phyloP scores from a whole-genome alignment of 2,888 invertebrate species.

The Diachrysia chrysitis region DNA sequence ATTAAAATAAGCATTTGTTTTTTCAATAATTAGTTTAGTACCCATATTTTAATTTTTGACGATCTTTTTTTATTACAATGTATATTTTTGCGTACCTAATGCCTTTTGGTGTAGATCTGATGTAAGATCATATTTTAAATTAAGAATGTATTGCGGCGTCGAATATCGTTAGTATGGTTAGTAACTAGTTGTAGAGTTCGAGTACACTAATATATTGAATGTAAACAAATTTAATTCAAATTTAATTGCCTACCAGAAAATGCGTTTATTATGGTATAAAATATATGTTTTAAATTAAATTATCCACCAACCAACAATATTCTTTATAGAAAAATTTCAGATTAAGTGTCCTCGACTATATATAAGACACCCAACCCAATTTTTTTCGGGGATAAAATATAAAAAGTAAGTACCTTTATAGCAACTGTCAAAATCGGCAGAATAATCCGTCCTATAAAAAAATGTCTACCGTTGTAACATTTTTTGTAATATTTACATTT shows the following conservation, averaged over 20 bases:
- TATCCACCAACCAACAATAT: too few relatives aligned
- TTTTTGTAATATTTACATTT: not conserved
- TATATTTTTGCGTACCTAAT: not conserved
- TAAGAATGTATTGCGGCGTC: too few relatives aligned
- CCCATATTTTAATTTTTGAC: constrained; percentile 21
- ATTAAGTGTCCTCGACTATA: too few relatives aligned
- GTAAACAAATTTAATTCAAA: too few relatives aligned
- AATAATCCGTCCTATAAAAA: not conserved
- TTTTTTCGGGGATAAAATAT: not conserved
- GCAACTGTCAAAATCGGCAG: not conserved
- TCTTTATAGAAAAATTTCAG: too few relatives aligned
- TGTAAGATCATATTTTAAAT: not conserved
- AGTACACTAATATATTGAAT: not conserved
- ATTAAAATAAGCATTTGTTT: constrained; percentile 30
- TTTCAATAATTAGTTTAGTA: constrained; percentile 22
- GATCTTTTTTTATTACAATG: not conserved
- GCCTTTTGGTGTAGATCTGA: constrained; percentile 1
- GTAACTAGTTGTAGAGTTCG: not conserved
- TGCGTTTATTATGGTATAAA: too few relatives aligned
- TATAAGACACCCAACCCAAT: too few relatives aligned
- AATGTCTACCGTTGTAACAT: not conserved
- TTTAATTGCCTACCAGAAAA: too few relatives aligned
- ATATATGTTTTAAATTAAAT: too few relatives aligned
- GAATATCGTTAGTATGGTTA: too few relatives aligned
- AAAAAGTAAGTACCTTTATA: not conserved